A percentile compares a stretch with the other conserved stretches of the same genome.
These are phyloP conservation scores for Platyscapa corneri DNA, from an alignment of 1,140 invertebrate species.

Conservation along the genomic window DNA sequence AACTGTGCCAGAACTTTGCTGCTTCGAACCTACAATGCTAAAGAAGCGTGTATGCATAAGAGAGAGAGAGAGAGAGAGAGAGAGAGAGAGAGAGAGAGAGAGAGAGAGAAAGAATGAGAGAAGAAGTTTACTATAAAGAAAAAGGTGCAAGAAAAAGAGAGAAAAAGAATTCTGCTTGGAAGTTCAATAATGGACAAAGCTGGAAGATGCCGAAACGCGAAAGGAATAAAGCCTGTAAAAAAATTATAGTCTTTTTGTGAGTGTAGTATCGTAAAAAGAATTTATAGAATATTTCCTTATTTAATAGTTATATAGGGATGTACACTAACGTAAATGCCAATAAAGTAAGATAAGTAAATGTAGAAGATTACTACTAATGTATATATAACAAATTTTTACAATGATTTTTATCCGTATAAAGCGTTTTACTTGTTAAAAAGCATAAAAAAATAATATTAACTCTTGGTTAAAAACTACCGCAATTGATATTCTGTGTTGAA, in stretches of 20 bases:
- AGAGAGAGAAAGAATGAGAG: background rate
- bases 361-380: background rate
- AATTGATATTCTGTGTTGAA: no score
- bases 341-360: constrained; percentile 1
- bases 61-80: background rate
- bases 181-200: constrained; percentile 57
- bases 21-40: constrained; percentile 27
- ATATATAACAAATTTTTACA: background rate
- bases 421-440: background rate
- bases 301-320: background rate
- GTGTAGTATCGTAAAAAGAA: constrained; percentile 2
- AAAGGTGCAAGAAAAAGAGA: background rate
- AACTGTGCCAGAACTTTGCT: constrained; percentile 59
- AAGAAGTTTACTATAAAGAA: background rate
- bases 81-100: background rate
- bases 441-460: background rate
- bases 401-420: background rate
- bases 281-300: background rate
- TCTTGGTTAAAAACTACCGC: no score
- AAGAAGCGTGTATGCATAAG: background rate
- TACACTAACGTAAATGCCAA: background rate
- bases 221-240: background rate
- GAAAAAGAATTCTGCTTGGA: constrained; percentile 11
- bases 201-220: constrained; percentile 28
- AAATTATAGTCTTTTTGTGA: constrained; percentile 21